Evolutionary conservation across 2,888 invertebrate genomes (phyloP).

Genomic region (Drosophila lacicola): DNA sequence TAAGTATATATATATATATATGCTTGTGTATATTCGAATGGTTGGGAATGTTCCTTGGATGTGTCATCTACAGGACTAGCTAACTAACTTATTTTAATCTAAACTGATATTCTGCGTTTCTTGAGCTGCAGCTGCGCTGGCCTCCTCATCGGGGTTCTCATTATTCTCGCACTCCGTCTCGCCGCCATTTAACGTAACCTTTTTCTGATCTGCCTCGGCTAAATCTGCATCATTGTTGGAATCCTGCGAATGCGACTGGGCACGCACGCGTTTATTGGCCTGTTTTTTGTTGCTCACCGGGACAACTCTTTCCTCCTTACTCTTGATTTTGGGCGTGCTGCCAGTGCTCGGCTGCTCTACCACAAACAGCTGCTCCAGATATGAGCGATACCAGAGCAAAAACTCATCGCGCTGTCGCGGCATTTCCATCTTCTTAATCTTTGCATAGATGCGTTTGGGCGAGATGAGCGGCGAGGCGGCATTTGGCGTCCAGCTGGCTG

Average conservation of each 20-base stretch:
- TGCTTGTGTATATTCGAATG: constrained; percentile 24
- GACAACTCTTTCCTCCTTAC: constrained; percentile 19
- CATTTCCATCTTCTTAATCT: constrained; percentile 80
- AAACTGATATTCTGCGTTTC: constrained; percentile 34
- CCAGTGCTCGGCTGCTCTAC: constrained; percentile 54
- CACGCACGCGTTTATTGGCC: constrained; percentile 59
- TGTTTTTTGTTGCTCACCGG: constrained; percentile 38
- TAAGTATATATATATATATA: constrained; percentile 34
- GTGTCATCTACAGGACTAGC: constrained; percentile 22
- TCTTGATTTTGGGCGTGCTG: constrained; percentile 22
- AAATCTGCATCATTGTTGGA: constrained; percentile 88
- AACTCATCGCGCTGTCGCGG: constrained; percentile 83
- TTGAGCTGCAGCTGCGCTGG: constrained; percentile 42
- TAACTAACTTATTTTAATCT: constrained; percentile 42
- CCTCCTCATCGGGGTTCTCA: constrained; percentile 82
- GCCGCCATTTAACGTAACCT: constrained; percentile 74
- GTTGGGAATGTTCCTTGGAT: constrained; percentile 52
- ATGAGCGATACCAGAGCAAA: constrained; percentile 82
- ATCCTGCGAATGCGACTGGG: constrained; percentile 60
- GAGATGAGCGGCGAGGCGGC: constrained; percentile 73
- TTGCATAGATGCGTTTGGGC: constrained; percentile 83
- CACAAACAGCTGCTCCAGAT: constrained; percentile 79
- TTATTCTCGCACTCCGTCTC: constrained; percentile 81
- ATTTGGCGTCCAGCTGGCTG: constrained; percentile 57
- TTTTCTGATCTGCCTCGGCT: constrained; percentile 93